Evolutionary conservation across 2,113 vertebrate genomes (phyloP).

Genomic region (Prunella himalayana): DNA sequence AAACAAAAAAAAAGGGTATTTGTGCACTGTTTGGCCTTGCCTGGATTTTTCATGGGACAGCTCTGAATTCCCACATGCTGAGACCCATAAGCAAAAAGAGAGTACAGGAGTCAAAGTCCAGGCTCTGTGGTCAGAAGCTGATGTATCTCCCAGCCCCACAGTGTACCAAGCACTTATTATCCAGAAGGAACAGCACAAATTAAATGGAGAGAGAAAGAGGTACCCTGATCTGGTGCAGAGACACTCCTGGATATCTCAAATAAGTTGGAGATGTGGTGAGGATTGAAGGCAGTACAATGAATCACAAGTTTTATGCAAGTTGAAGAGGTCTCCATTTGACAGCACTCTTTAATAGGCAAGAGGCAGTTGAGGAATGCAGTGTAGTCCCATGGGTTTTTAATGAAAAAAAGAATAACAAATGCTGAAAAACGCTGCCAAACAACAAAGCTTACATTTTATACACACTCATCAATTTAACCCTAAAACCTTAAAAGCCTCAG

Average conservation of each 20-base stretch:
- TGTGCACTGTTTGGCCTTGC: neutral
- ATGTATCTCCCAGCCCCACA: neutral
- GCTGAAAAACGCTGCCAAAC: slow-evolving; percentile 70
- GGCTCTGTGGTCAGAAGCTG: neutral
- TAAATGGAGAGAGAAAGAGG: neutral
- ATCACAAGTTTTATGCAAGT: slow-evolving; percentile 25
- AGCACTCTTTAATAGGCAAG: neutral
- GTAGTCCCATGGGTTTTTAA: neutral
- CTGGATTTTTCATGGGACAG: neutral
- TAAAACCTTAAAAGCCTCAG: slow-evolving; percentile 72
- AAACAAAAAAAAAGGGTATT: neutral
- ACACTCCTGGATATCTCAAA: neutral
- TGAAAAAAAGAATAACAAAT: slow-evolving; percentile 66
- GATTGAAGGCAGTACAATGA: neutral
- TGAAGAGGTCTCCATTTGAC: neutral
- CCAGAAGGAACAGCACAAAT: neutral
- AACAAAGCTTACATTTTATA: slow-evolving; percentile 79
- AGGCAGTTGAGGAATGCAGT: slow-evolving; percentile 8
- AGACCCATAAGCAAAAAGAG: neutral
- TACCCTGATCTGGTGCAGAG: neutral
- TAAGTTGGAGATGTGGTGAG: neutral
- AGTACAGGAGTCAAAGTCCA: neutral
- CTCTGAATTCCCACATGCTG: neutral
- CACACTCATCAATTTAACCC: slow-evolving; percentile 75
- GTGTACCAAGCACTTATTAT: neutral